phyloP scores from a whole-genome alignment of 2,113 vertebrate genomes.

The Monarcha castaneiventris region DNA sequence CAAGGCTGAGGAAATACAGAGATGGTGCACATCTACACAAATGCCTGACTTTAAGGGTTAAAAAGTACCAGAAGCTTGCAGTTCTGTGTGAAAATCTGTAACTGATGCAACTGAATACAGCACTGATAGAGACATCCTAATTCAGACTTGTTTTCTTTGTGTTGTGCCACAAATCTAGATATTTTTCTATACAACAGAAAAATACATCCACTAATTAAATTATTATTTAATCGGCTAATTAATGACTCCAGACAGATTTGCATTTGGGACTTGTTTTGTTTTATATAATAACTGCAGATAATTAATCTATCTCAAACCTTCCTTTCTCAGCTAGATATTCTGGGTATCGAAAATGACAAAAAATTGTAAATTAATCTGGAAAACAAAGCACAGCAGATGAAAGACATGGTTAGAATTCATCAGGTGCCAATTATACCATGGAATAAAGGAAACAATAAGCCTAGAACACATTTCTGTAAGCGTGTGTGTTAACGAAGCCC shows the following conservation, averaged over 20 bases:
- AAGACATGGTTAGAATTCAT: constrained; percentile 93
- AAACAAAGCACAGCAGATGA: constrained; percentile 90
- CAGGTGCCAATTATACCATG: constrained; percentile 85
- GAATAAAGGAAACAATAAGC: constrained; percentile 86
- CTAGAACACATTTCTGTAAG: constrained; percentile 56
- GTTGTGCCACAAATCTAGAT: constrained; percentile 42
- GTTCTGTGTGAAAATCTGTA: not conserved
- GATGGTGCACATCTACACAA: not conserved
- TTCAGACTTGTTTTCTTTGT: constrained; percentile 28
- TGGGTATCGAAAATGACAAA: constrained; percentile 85
- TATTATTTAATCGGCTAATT: constrained; percentile 91
- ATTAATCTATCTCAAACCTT: constrained; percentile 90
- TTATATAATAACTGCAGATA: constrained; percentile 88
- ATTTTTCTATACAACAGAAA: constrained; percentile 69
- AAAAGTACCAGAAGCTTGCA: not conserved
- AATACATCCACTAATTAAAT: constrained; percentile 90
- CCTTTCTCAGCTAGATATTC: constrained; percentile 73
- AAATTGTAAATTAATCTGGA: constrained; percentile 93
- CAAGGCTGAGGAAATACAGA: not conserved
- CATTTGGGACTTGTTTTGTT: constrained; percentile 87
- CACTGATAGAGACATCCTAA: not conserved
- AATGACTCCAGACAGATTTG: constrained; percentile 88
- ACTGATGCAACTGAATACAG: not conserved
- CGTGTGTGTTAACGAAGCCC: constrained; percentile 25
- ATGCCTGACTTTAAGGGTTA: not conserved